Conservation (phyloP, 2,888 invertebrate species). For the Graphium colonna region DNA sequence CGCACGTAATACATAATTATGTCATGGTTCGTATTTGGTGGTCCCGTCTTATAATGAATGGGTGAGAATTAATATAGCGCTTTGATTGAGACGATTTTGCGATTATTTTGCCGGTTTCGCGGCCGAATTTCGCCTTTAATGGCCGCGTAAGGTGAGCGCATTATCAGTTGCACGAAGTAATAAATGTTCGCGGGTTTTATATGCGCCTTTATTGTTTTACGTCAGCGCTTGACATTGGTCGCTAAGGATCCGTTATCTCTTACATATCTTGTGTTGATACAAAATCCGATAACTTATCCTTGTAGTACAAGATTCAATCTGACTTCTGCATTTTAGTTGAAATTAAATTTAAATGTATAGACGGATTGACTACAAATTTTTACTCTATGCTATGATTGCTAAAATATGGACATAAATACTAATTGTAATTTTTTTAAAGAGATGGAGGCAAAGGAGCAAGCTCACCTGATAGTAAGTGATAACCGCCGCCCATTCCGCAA, state of each 20-base stretch:
- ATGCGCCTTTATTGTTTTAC: slow-evolving; percentile 18
- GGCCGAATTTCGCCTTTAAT: slow-evolving; percentile 16
- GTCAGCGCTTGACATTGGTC: slow-evolving; percentile 1
- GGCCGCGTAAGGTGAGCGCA: slow-evolving; percentile 5
- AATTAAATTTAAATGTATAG: no score
- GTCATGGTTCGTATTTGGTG: slow-evolving; percentile 20
- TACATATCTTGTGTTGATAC: no score
- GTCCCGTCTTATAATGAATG: slow-evolving; percentile 15
- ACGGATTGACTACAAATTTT: no score
- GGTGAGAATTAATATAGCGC: slow-evolving; percentile 20
- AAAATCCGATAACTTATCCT: no score
- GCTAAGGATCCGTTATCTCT: slow-evolving; percentile 10
- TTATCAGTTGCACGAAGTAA: slow-evolving; percentile 21
- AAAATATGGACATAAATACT: no score
- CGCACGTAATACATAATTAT: slow-evolving; percentile 19
- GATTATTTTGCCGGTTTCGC: slow-evolving; percentile 14
- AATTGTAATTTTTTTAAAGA: no score
- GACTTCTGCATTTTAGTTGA: no score
- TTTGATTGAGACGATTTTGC: slow-evolving; percentile 36
- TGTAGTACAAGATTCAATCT: no score
- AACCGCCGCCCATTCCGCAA: no score
- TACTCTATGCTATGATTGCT: no score
- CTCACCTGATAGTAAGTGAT: no score
- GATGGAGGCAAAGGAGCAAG: no score
- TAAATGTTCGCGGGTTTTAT: slow-evolving; percentile 13